phyloP scores from a whole-genome alignment of 2,888 invertebrate species.

The Laothoe populi region DNA sequence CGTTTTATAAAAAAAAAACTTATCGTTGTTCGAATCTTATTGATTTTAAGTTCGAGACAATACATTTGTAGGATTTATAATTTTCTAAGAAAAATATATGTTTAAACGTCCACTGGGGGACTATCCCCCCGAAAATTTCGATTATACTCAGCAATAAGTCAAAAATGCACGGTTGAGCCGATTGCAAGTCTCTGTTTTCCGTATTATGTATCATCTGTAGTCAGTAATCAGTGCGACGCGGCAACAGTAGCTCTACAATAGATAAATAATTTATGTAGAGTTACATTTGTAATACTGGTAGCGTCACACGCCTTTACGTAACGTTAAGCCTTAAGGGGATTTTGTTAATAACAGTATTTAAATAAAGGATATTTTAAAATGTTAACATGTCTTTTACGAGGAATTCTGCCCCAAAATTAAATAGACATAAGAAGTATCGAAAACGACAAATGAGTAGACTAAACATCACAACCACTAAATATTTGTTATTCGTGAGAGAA shows the following conservation, averaged over 20 bases:
- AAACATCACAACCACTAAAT: constrained; percentile 77
- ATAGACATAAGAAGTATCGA: constrained; percentile 64
- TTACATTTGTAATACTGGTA: constrained; percentile 54
- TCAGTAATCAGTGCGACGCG: constrained; percentile 1
- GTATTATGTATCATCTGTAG: not conserved
- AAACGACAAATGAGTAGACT: constrained; percentile 70
- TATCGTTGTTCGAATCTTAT: too few species aligned
- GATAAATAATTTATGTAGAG: constrained; percentile 35
- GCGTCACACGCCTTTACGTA: constrained; percentile 55
- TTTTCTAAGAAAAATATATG: too few species aligned
- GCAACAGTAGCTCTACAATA: not conserved
- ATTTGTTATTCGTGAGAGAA: constrained; percentile 54
- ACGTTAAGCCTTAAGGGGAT: constrained; percentile 49
- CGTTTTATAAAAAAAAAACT: too few species aligned
- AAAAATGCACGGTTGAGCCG: too few species aligned
- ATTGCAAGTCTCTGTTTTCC: too few species aligned
- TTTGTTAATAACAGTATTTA: constrained; percentile 60
- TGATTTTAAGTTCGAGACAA: too few species aligned
- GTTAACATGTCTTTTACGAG: constrained; percentile 80
- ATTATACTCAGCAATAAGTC: too few species aligned
- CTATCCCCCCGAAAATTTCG: too few species aligned
- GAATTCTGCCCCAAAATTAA: constrained; percentile 78
- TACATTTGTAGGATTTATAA: too few species aligned
- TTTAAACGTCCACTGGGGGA: too few species aligned
- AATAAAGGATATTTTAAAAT: constrained; percentile 52